Base-by-base conservation (phyloP, 1,140 invertebrate genomes). In the Drosophila quadrilineata region DNA sequence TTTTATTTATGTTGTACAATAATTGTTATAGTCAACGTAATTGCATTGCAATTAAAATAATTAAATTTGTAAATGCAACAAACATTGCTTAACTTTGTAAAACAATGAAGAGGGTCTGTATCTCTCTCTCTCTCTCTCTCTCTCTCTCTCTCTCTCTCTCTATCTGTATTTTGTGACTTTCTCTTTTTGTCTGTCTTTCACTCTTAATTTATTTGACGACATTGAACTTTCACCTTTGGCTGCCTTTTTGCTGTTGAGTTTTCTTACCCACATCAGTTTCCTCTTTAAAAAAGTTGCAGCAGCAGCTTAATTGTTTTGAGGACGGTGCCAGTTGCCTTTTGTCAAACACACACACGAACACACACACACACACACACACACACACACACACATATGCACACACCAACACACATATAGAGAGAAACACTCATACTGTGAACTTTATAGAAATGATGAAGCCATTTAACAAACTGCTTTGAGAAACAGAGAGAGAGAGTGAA, bases 11-110 rank as follows among this genome's bases (percentile, higher is more conserved):
- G 49, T 6, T 17, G 38, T 41, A 28, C 41, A 62, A 69, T 58
- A 75, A 62, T 75, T 71, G 64, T 77, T 77, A 56, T 62, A 29
- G 50, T 62, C 60, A 73, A 64, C 71, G 59, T 84, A 68, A 84
- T 84, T 85, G 79, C 79, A 71, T 71, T 60, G 77, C 77, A 84
- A 84, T 85, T 85, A 85, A 84, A 84, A 73, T 84, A 85, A 84
- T 85, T 84, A 70, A 84, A 68, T 71, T 59, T 67, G n/a, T 41
- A 58, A 53, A 40, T 69, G 48, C 53, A 54, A 33, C 57, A 12
- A 36, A 19, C 38, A 36, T 24, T 60, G 9, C 43, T 26, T 16
- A 21, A 46, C 36, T 29, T 59, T 31, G n/a, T n/a, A n/a, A n/a
- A n/a, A n/a, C n/a, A n/a, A n/a, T n/a, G n/a, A n/a, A n/a, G n/a